These are phyloP conservation scores for Zeus faber DNA, from an alignment of 2,113 vertebrate species.

Conservation along the genomic window DNA sequence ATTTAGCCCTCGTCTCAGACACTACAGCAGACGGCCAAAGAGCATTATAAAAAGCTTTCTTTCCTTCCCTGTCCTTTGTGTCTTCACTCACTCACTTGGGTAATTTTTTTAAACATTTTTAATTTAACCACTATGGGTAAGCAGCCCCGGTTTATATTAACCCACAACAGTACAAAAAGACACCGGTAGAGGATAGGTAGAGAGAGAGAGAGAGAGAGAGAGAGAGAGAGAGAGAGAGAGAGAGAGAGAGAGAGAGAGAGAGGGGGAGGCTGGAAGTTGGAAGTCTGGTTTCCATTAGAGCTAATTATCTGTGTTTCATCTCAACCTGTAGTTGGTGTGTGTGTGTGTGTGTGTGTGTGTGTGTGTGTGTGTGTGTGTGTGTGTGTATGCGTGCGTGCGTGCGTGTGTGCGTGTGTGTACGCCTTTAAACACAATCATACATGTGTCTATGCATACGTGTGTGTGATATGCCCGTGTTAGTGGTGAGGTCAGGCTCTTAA, in stretches of 20 bases:
- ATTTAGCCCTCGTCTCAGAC: too few species aligned
- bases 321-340: conserved; percentile 76
- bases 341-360: conserved; percentile 6
- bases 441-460: background rate
- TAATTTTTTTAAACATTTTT: conserved; percentile 11
- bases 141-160: conserved; percentile 70
- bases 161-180: conserved; percentile 59
- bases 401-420: background rate
- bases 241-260: conserved; percentile 63
- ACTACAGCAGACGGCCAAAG: background rate
- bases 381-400: conserved; percentile 5
- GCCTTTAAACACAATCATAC: background rate
- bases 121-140: conserved; percentile 52
- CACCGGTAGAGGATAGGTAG: conserved; percentile 34
- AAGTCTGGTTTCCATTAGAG: conserved; percentile 96
- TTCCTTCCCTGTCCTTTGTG: background rate
- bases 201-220: conserved; percentile 3
- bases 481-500: too few species aligned
- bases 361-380: conserved; percentile 8
- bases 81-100: background rate
- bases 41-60: background rate
- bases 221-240: too few species aligned
- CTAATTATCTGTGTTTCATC: conserved; percentile 99
- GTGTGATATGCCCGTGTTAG: too few species aligned
- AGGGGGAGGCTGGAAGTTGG: conserved; percentile 73